Evolutionary conservation across 2,797 vertebrate genomes (phyloP), one percentile per base, ranked within the genome.

Genomic region (Chiroxiphia lanceolata): DNA sequence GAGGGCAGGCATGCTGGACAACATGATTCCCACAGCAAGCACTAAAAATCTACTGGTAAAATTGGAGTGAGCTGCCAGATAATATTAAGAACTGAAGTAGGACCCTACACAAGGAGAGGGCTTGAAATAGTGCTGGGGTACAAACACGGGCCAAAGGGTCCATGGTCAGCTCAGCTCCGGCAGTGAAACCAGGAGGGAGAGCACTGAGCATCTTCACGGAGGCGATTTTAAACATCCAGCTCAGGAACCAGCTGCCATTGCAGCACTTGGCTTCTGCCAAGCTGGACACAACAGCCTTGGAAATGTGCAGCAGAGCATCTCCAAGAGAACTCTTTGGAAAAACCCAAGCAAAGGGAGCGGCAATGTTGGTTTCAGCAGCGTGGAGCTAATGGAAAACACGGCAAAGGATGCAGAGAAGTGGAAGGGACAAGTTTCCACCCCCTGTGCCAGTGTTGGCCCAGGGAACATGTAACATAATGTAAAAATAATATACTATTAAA

Each of bases 401-500:
- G 6, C 69, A 74, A 83, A 93, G 68, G 81, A 93, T 17, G 79
- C 92, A 94, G 84, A 78, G 84, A 68, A 92, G 84, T 87, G 50
- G 38, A 96, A 95, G 91, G 76, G 91, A 93, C 89, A 75, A 93
- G 79, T 96, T 96, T 95, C 96, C 94, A 94, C 50, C 75, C 89
- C 10, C 38, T 0, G 0, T 92, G 92, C 96, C 95, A 96, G 89
- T 1, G 1, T 4, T 96, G 95, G 95, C 94, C 72, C 78, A 2
- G 53, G 64, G 69, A 96, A 67, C n/a, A 25, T 83, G 91, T 89
- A 96, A 65, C 87, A 92, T 92, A 92, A 93, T 87, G 94, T 95
- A 93, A 96, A 96, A 97, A 96, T 96, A 95, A 96, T 92, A 93
- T 25, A 54, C 61, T 96, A 54, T 94, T 95, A 93, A 95, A 90